Conservation (phyloP, 2,888 invertebrate genomes). For the Pseudococcus jackbeardsleyi region DNA sequence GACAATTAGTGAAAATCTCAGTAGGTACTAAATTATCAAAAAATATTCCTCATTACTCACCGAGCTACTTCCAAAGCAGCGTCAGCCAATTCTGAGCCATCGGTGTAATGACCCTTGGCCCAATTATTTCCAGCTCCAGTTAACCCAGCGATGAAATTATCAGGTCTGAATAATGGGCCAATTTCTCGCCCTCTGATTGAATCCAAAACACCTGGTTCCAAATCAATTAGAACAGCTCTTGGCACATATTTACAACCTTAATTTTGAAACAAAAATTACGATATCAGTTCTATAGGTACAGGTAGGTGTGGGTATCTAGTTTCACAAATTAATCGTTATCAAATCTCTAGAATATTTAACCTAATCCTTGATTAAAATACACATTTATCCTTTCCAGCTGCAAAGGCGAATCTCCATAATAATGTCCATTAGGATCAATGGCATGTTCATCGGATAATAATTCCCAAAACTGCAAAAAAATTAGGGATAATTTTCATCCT, state of each 20-base stretch:
- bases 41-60: not conserved
- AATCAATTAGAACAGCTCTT: slow-evolving; percentile 37
- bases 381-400: slow-evolving; percentile 76
- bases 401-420: slow-evolving; percentile 75
- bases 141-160: slow-evolving; percentile 45
- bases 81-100: slow-evolving; percentile 34
- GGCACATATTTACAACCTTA: slow-evolving; percentile 28
- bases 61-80: slow-evolving; percentile 13
- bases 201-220: slow-evolving; percentile 42
- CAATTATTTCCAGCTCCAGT: slow-evolving; percentile 54
- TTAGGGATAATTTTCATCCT: not conserved
- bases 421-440: slow-evolving; percentile 75
- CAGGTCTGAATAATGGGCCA: slow-evolving; percentile 24
- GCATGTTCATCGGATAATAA: slow-evolving; percentile 84
- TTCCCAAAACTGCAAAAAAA: slow-evolving; percentile 81
- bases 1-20: not conserved
- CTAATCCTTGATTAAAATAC: slow-evolving; percentile 58
- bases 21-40: too few species aligned
- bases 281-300: not conserved
- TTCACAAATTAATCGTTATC: not conserved
- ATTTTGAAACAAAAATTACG: not conserved
- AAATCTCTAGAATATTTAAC: not conserved
- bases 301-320: not conserved
- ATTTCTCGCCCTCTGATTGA: slow-evolving; percentile 33
- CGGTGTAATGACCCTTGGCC: slow-evolving; percentile 43